phyloP scores from a whole-genome alignment of 92 coral and sea anemone species.

The Actinostola sp. region DNA sequence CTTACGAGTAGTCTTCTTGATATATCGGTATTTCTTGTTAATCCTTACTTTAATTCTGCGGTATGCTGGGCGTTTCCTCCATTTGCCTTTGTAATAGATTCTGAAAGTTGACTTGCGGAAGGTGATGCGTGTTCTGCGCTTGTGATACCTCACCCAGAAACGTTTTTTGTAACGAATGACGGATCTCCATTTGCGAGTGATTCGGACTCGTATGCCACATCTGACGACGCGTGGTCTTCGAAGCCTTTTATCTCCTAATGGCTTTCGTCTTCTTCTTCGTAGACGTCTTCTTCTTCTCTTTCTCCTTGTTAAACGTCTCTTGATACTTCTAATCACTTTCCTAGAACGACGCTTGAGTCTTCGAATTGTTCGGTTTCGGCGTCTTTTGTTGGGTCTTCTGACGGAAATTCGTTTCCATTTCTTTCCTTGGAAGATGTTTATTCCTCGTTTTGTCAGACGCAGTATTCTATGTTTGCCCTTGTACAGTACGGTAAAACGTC shows the following conservation, averaged over 20 bases:
- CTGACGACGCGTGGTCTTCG: conserved; percentile 13
- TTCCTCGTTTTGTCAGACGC: neutral
- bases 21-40: conserved; percentile 7
- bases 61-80: conserved; percentile 13
- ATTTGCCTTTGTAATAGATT: conserved; percentile 3
- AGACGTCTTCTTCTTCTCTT: conserved; percentile 1
- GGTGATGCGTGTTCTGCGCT: neutral
- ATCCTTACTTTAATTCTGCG: conserved; percentile 4
- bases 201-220: conserved; percentile 19
- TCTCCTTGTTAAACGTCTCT: neutral
- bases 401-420: neutral
- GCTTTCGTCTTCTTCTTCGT: conserved; percentile 15
- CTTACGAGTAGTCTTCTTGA: conserved; percentile 14
- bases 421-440: neutral
- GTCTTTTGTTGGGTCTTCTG: neutral
- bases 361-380: neutral
- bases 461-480: neutral
- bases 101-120: conserved; percentile 12
- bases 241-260: neutral
- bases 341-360: conserved; percentile 2
- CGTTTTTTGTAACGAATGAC: conserved; percentile 11
- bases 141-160: conserved; percentile 7
- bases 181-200: conserved; percentile 3
- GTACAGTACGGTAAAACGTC: neutral
- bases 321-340: neutral